Percentiles rank a stretch among this genome's conserved stretches.
phyloP scores from a whole-genome alignment of 2,888 invertebrate species.

The Crocallis elinguaria region DNA sequence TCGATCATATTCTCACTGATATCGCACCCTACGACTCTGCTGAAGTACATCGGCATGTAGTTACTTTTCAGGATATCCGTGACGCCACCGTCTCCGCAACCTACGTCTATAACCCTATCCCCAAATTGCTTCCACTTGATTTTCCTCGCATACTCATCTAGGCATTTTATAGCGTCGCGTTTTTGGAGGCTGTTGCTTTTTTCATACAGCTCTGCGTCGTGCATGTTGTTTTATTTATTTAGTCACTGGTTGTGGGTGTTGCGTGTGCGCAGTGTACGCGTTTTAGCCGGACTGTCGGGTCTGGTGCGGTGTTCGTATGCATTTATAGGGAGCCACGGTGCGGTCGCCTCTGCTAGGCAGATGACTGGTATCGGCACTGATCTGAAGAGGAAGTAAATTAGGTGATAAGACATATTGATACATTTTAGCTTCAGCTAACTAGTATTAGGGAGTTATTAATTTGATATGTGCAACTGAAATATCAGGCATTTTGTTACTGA shows the following conservation, averaged over 20 bases:
- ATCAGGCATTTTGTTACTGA: too few species aligned
- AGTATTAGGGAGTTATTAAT: too few species aligned
- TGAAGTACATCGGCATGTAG: slow-evolving; percentile 82
- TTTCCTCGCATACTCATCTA: slow-evolving; percentile 86
- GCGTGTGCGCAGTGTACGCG: slow-evolving; percentile 67
- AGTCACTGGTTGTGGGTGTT: slow-evolving; percentile 42
- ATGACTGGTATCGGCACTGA: slow-evolving; percentile 15
- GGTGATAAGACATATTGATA: too few species aligned
- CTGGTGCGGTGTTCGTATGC: slow-evolving; percentile 60
- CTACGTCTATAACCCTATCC: slow-evolving; percentile 87
- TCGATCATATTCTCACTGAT: slow-evolving; percentile 89
- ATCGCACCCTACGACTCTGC: slow-evolving; percentile 86
- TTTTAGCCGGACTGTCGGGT: slow-evolving; percentile 66
- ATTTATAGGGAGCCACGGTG: slow-evolving; percentile 69
- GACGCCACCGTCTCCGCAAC: slow-evolving; percentile 90
- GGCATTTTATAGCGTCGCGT: slow-evolving; percentile 80
- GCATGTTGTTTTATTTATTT: slow-evolving; percentile 55
- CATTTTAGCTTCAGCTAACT: too few species aligned
- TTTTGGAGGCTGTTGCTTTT: slow-evolving; percentile 88
- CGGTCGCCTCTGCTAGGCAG: slow-evolving; percentile 42
- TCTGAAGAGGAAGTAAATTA: slow-evolving; percentile 18
- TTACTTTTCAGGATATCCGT: slow-evolving; percentile 84
- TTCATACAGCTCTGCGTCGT: slow-evolving; percentile 88
- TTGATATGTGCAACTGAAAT: too few species aligned
- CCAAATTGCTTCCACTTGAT: slow-evolving; percentile 83